A percentile compares a stretch with the other conserved stretches of the same genome.
phyloP scores from a whole-genome alignment of 2,888 invertebrate genomes.

The Cistogaster globosa region DNA sequence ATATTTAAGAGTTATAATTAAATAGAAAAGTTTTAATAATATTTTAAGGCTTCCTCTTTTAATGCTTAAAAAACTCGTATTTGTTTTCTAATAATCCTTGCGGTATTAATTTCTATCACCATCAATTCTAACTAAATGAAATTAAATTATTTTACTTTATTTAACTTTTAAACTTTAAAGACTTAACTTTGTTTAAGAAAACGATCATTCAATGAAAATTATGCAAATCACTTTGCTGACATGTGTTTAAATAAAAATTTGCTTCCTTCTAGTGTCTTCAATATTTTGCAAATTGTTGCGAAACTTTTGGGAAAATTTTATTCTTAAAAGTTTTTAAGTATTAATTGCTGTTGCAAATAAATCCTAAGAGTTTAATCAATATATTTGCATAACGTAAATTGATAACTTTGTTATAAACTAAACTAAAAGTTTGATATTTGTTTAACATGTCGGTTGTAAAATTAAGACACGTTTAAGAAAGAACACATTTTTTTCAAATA shows the following conservation, averaged over 20 bases:
- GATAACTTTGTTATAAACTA: conserved; percentile 23
- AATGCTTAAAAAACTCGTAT: no score
- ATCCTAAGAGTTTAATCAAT: conserved; percentile 22
- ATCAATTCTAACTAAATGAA: not conserved
- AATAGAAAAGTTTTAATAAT: not conserved
- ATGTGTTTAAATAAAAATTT: not conserved
- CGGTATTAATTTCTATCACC: not conserved
- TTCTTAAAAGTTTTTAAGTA: not conserved
- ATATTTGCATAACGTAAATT: conserved; percentile 37
- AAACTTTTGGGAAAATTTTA: not conserved
- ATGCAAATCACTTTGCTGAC: not conserved
- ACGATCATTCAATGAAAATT: not conserved
- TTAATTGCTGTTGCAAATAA: conserved; percentile 11
- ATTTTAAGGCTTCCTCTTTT: no score
- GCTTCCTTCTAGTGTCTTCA: not conserved
- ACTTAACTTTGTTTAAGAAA: not conserved
- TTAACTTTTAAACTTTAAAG: not conserved
- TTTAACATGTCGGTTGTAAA: not conserved
- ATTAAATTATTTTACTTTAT: not conserved
- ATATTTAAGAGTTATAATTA: no score
- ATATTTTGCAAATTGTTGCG: not conserved
- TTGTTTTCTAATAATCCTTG: not conserved
- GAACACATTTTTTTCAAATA: not conserved
- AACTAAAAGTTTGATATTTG: conserved; percentile 19
- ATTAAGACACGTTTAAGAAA: not conserved